Base-by-base conservation (phyloP, 2,797 vertebrate species). In the Anguilla marmorata region DNA sequence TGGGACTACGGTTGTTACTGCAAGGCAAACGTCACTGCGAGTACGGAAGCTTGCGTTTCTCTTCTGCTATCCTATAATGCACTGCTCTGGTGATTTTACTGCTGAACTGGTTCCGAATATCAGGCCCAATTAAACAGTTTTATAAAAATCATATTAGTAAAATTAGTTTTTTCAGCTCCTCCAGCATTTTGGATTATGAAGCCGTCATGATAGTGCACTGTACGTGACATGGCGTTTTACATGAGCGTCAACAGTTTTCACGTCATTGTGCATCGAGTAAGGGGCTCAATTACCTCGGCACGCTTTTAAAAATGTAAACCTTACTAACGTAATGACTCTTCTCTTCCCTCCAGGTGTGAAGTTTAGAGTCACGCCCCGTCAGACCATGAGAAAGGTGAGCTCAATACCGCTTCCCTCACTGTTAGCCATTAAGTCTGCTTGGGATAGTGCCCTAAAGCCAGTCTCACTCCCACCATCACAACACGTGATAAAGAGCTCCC, bases 291-390 rank as follows among this genome's bases (percentile, higher is more conserved):
- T 8, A n/a, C 45, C 7, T 48, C 7, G 2, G 79, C 4, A 1
- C 7, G 6, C 19, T 24, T 82, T 48, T 50, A 24, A 24, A 74
- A 82, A 80, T 48, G 33, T 16, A 82, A 50, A 50, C 21, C 19
- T 24, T 6, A 82, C 45, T 52, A 41, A 87, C 63, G 72, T 60
- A 60, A 85, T 9, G 52, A 60, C 52, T 58, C n/a, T 88, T 87
- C 37, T 72, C 90, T 91, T 91, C 85, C 90, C 87, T 86, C 45
- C 93, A 96, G 95, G 89, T 16, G 74, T 91, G 90, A 94, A 92
- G 91, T 89, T 94, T 2, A 89, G 89, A 90, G 92, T 85, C 86
- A 91, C 91, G 90, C 91, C 89, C 5, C 33, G 83, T n/a, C 63
- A 88, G 50, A 85, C 63, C 3, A 76, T 56, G 63, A 85, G 82